Evolutionary conservation across 2,113 vertebrate species (phyloP).

Genomic region (Cynoglossus semilaevis): DNA sequence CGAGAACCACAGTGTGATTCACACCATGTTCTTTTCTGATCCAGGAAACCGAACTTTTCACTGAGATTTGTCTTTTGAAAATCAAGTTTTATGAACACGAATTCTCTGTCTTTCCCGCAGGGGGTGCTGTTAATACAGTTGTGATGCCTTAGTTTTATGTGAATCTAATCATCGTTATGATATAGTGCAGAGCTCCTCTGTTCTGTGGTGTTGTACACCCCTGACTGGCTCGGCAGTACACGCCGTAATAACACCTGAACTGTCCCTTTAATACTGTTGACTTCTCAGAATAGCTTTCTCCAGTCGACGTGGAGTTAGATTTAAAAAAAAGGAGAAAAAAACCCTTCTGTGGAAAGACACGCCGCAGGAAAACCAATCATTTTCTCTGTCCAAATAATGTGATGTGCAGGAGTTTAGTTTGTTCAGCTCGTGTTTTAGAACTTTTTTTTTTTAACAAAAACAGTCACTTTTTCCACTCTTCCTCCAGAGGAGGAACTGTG

Average conservation of each 20-base stretch:
- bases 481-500: neutral
- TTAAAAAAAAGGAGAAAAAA: conserved; percentile 13
- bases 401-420: neutral
- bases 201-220: too few relatives aligned
- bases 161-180: too few relatives aligned
- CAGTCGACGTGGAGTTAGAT: conserved; percentile 28
- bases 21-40: too few relatives aligned
- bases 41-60: too few relatives aligned
- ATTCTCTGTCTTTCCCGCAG: too few relatives aligned
- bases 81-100: too few relatives aligned
- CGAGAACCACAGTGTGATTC: too few relatives aligned
- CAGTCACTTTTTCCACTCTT: conserved; percentile 16
- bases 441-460: too few relatives aligned
- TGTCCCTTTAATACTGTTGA: neutral
- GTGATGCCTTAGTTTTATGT: too few relatives aligned
- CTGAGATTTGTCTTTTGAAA: too few relatives aligned
- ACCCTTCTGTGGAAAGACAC: conserved; percentile 21
- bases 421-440: neutral
- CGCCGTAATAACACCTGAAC: neutral
- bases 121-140: too few relatives aligned
- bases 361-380: conserved; percentile 23
- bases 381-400: neutral
- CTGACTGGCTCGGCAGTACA: neutral
- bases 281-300: neutral
- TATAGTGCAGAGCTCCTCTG: too few relatives aligned